Conservation (phyloP, 1,140 invertebrate species). For the Drosophila lacertosa region DNA sequence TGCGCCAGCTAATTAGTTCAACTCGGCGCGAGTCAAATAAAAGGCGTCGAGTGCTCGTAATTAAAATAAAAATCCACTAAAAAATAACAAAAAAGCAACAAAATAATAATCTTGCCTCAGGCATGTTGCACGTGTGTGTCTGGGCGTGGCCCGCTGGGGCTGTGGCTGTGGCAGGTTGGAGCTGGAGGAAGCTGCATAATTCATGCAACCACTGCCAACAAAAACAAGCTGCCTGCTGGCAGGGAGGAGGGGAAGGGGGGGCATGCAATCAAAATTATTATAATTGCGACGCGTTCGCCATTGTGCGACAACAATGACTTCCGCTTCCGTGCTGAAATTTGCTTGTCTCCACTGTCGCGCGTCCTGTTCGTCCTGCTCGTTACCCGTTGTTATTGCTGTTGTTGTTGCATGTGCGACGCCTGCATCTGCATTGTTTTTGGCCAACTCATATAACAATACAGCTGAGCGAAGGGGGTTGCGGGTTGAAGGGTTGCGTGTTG, state of each 20-base stretch:
- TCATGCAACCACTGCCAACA: slow-evolving; percentile 61
- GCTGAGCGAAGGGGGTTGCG: not conserved
- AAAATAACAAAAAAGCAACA: slow-evolving; percentile 51
- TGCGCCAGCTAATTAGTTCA: slow-evolving; percentile 21
- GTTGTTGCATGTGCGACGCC: slow-evolving; percentile 34
- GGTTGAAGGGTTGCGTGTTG: not conserved
- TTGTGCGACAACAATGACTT: slow-evolving; percentile 83
- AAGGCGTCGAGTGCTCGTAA: slow-evolving; percentile 55
- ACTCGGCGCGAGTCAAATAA: slow-evolving; percentile 13
- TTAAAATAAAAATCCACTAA: slow-evolving; percentile 64
- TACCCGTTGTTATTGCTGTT: slow-evolving; percentile 9
- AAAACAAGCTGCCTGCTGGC: slow-evolving; percentile 47
- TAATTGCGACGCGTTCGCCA: slow-evolving; percentile 82
- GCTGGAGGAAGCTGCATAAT: slow-evolving; percentile 53
- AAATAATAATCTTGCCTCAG: slow-evolving; percentile 28
- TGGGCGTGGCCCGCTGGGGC: not conserved
- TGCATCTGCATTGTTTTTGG: slow-evolving; percentile 68
- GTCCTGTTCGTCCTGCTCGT: slow-evolving; percentile 38
- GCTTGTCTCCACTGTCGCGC: slow-evolving; percentile 47
- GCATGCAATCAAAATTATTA: slow-evolving; percentile 82
- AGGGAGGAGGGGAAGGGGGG: slow-evolving; percentile 1
- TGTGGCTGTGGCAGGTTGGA: not conserved
- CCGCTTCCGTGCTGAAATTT: slow-evolving; percentile 81
- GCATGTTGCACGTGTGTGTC: slow-evolving; percentile 38
- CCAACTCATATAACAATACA: slow-evolving; percentile 35